Evolutionary conservation across 2,113 vertebrate genomes (phyloP).

Genomic region (Semicossyphus pulcher): DNA sequence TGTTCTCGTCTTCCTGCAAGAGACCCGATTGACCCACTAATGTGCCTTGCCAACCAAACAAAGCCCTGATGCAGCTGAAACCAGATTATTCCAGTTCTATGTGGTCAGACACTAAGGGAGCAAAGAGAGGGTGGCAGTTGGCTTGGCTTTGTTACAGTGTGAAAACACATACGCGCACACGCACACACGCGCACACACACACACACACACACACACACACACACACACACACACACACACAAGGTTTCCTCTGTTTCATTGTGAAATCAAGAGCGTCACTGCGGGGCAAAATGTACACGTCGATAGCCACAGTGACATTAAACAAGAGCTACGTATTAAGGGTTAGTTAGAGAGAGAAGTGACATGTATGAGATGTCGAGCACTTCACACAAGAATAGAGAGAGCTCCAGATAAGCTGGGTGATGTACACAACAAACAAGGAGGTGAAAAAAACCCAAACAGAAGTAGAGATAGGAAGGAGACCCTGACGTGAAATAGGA

Average conservation of each 20-base stretch:
- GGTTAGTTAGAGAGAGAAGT: too few species aligned
- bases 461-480: not conserved
- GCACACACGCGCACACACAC: too few species aligned
- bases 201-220: slow-evolving; percentile 15
- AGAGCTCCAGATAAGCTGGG: too few species aligned
- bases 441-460: not conserved
- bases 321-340: not conserved
- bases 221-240: too few species aligned
- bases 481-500: slow-evolving; percentile 18
- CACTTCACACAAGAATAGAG: too few species aligned
- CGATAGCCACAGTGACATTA: slow-evolving; percentile 24
- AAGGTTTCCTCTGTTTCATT: slow-evolving; percentile 18
- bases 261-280: slow-evolving; percentile 45
- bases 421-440: not conserved
- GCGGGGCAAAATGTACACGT: slow-evolving; percentile 36
- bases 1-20: slow-evolving; percentile 46
- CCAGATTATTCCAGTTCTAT: slow-evolving; percentile 78
- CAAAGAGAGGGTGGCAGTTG: slow-evolving; percentile 40
- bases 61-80: slow-evolving; percentile 69
- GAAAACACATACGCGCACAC: too few species aligned
- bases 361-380: too few species aligned
- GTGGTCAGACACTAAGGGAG: slow-evolving; percentile 44
- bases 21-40: slow-evolving; percentile 61
- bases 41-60: slow-evolving; percentile 62
- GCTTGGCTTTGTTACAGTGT: slow-evolving; percentile 49